These are phyloP conservation scores for Macrotus californicus DNA, from an alignment of 2,113 vertebrate genomes.

Conservation along the genomic window DNA sequence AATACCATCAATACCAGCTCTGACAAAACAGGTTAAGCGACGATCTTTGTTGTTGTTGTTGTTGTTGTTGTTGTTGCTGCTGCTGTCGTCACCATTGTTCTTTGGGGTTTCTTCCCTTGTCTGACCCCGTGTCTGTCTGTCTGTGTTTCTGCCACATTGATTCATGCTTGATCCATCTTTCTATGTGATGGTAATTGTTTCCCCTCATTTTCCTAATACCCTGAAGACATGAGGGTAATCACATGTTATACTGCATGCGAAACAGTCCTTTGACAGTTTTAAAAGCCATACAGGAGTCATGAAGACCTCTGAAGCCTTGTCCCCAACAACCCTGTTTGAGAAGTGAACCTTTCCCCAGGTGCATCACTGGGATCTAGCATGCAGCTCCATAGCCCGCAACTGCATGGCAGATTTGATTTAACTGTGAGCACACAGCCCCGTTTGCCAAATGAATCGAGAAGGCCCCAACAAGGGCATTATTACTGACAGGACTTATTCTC, in stretches of 20 bases:
- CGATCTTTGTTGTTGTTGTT: conserved; percentile 76
- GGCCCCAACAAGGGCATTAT: conserved; percentile 54
- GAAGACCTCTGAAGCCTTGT: background rate
- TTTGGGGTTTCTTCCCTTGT: conserved; percentile 47
- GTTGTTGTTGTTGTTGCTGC: conserved; percentile 39
- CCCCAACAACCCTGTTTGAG: background rate
- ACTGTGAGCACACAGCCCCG: background rate
- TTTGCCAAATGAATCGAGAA: conserved; percentile 45
- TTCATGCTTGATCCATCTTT: conserved; percentile 76
- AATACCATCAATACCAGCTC: conserved; percentile 86
- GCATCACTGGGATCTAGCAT: background rate
- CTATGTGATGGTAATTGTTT: conserved; percentile 53
- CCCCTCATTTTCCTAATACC: conserved; percentile 22
- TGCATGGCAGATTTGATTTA: conserved; percentile 40
- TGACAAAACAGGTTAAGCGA: conserved; percentile 91
- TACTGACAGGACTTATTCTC: conserved; percentile 50
- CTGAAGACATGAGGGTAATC: conserved; percentile 37
- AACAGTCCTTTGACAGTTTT: conserved; percentile 54
- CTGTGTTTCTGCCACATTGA: conserved; percentile 69
- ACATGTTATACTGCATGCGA: background rate
- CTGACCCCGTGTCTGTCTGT: conserved; percentile 70
- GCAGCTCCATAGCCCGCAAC: background rate
- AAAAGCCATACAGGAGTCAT: background rate
- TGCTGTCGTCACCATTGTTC: background rate
- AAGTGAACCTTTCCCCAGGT: background rate